Conservation (phyloP, 2,797 vertebrate species). For the Cynodonichthys magdalenae region DNA sequence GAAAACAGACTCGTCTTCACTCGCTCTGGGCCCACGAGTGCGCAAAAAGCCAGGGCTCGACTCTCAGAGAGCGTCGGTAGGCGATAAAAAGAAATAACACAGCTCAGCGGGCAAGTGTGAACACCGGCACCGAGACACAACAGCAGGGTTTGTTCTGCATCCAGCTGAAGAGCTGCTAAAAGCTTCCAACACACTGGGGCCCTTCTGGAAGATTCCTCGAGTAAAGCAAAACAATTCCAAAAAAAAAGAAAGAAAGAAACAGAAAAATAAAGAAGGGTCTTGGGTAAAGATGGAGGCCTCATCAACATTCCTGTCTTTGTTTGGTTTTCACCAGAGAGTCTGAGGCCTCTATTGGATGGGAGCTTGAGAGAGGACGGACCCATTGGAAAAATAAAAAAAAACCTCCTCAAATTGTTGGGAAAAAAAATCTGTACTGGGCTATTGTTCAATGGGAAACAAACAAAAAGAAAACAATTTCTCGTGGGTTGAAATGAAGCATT, state of each 20-base stretch:
- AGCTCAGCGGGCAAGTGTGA: constrained; percentile 47
- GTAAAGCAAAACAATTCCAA: constrained; percentile 67
- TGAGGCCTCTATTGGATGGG: constrained; percentile 68
- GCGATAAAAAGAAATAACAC: constrained; percentile 41
- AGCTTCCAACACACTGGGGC: constrained; percentile 69
- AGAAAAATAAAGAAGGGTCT: constrained; percentile 34
- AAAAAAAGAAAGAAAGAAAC: constrained; percentile 9
- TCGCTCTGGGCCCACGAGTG: constrained; percentile 34
- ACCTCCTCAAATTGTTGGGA: constrained; percentile 61
- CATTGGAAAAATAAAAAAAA: constrained; percentile 71
- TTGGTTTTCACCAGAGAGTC: constrained; percentile 76
- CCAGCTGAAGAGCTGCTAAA: constrained; percentile 76
- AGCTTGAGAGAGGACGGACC: constrained; percentile 59
- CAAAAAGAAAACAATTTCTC: constrained; percentile 24
- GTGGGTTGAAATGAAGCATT: constrained; percentile 32
- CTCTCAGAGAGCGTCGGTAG: constrained; percentile 25
- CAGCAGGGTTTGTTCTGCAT: constrained; percentile 60
- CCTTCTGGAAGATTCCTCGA: constrained; percentile 75
- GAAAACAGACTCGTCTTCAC: constrained; percentile 48
- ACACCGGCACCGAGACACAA: constrained; percentile 62
- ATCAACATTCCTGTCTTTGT: constrained; percentile 82
- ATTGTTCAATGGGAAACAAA: constrained; percentile 56
- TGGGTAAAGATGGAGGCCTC: constrained; percentile 78
- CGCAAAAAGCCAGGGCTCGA: constrained; percentile 7
- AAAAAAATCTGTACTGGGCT: constrained; percentile 61